These are phyloP conservation scores for Cyclargus thomasi DNA, from an alignment of 1,140 invertebrate species.

Conservation along the genomic window DNA sequence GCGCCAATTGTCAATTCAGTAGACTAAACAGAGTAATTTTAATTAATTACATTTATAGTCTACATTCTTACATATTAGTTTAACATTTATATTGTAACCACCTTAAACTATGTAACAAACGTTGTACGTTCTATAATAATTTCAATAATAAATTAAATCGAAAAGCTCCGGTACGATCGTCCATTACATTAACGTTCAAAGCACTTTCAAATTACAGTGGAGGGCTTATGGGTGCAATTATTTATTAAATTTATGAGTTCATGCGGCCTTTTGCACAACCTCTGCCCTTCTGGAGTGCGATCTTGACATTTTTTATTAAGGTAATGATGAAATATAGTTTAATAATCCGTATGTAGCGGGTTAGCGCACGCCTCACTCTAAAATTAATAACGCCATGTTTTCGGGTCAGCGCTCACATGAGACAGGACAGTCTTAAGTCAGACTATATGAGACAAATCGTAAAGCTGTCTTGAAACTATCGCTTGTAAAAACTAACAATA, in stretches of 20 bases:
- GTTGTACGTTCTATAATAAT: not conserved
- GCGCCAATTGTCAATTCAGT: too few species aligned
- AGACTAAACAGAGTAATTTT: too few species aligned
- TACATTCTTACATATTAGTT: too few species aligned
- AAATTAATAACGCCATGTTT: constrained; percentile 9
- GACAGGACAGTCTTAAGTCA: too few species aligned
- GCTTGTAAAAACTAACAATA: too few species aligned
- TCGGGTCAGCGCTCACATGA: too few species aligned
- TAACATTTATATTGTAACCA: too few species aligned
- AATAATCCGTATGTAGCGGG: constrained; percentile 16
- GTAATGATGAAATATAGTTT: constrained; percentile 23
- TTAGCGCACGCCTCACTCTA: constrained; percentile 8
- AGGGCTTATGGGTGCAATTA: constrained; percentile 1
- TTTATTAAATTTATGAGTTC: constrained; percentile 15
- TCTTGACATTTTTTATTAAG: constrained; percentile 26
- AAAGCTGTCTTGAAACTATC: too few species aligned
- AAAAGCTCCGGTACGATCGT: not conserved
- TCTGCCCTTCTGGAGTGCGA: constrained; percentile 20
- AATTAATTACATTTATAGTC: too few species aligned
- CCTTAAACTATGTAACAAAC: too few species aligned
- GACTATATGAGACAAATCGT: too few species aligned
- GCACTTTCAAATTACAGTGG: not conserved
- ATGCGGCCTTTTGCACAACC: constrained; percentile 12
- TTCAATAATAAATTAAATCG: not conserved
- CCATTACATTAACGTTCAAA: not conserved